Evolutionary conservation across 2,888 invertebrate genomes (phyloP).

Genomic region (Sarcophaga rosellei): DNA sequence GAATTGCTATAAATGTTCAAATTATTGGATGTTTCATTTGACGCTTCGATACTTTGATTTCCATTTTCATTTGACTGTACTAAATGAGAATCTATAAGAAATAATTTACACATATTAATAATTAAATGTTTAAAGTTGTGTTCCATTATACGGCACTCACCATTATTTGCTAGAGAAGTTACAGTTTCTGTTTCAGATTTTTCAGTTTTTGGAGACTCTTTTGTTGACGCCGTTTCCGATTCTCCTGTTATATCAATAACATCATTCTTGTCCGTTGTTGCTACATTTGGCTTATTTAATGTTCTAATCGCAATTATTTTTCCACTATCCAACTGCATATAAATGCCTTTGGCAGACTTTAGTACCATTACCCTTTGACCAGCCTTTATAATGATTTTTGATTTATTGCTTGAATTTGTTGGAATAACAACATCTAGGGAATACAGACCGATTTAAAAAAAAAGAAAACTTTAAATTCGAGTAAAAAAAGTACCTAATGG

Average conservation of each 20-base stretch:
- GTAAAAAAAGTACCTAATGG: slow-evolving; percentile 85
- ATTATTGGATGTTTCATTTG: slow-evolving; percentile 54
- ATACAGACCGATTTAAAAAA: slow-evolving; percentile 5
- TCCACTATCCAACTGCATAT: slow-evolving; percentile 96
- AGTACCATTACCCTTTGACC: slow-evolving; percentile 97
- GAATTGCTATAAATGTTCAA: slow-evolving; percentile 51
- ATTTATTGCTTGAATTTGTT: slow-evolving; percentile 93
- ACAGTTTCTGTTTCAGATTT: slow-evolving; percentile 50
- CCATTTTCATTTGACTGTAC: slow-evolving; percentile 45
- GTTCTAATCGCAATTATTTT: slow-evolving; percentile 94
- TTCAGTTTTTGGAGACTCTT: slow-evolving; percentile 60
- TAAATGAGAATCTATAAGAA: slow-evolving; percentile 41
- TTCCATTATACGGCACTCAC: slow-evolving; percentile 13
- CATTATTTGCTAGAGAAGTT: slow-evolving; percentile 40
- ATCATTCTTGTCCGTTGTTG: slow-evolving; percentile 74
- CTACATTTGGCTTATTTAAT: slow-evolving; percentile 76
- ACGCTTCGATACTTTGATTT: slow-evolving; percentile 29
- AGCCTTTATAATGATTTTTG: slow-evolving; percentile 94
- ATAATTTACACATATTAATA: background rate
- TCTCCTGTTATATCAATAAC: slow-evolving; percentile 78
- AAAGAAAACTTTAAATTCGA: background rate
- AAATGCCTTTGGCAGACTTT: slow-evolving; percentile 97
- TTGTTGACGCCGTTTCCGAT: slow-evolving; percentile 53
- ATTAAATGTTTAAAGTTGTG: background rate
- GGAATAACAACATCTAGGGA: slow-evolving; percentile 92